Base-by-base conservation (phyloP, 2,797 vertebrate genomes). In the Chelonia mydas region DNA sequence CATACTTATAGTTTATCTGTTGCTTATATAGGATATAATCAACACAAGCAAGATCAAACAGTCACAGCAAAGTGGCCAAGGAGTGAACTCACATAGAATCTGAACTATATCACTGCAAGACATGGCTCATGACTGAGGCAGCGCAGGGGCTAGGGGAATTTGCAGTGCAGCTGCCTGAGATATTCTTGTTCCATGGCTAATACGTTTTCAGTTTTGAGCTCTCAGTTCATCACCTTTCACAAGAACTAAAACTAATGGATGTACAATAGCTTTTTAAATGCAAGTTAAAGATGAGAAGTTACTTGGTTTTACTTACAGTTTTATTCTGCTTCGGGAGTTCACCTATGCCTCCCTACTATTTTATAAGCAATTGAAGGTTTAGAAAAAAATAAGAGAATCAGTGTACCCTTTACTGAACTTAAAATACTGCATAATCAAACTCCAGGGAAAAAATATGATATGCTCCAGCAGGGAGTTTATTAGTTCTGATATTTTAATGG, bases 401-500 rank as follows among this genome's bases (percentile, higher is more conserved):
- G 1, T 41, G 21, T 5, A 11, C 54, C 86, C 77, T 87, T 27
- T 76, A 0, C 83, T 77, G 55, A 83, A 31, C 12, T 68, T 76
- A 83, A 78, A 76, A 93, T 72, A 11, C 31, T 49, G 1, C 19
- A 72, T 78, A 51, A 91, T 74, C n/a, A 86, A 94, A 90, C 84
- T 83, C 51, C 8, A 19, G 13, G n/a, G 54, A 0, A 55, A 90
- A 85, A 86, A n/a, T 83, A 84, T 28, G n/a, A 65, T 91, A 28
- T 77, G 88, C 82, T 90, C 25, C 27, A 79, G 8, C 61, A 57
- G 85, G 55, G 3, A 83, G 76, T 89, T 95, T 94, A 50, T 94
- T 90, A 86, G 81, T 85, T 92, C 50, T 91, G 25, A 76, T 92
- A 0, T 80, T 92, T 97, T 94, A 96, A 61, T 92, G 96, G 91